Base-by-base conservation (phyloP, 1,140 invertebrate genomes). In the Bombus balteatus region DNA sequence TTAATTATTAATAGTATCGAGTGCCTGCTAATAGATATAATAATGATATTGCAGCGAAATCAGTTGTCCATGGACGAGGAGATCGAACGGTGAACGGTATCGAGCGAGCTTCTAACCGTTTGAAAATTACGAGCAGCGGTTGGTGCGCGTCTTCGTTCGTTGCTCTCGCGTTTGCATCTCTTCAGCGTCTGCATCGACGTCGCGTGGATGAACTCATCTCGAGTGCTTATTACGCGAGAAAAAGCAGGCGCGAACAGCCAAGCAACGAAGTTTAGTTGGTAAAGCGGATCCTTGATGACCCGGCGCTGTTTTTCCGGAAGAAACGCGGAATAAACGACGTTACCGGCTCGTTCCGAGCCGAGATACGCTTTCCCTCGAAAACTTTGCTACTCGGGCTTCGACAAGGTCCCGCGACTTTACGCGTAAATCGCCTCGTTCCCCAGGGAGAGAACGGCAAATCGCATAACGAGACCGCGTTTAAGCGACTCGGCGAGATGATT, bases 1-100 rank as follows among this genome's bases (percentile, higher is more conserved):
- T 91, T 91, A 91, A 91, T 91, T 91, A 91, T 91, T 91, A 91
- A 91, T 91, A 91, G 87, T 85, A 91, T 91, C 81, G 90, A 91
- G 90, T 91, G 88, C 41, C 81, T 86, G 90, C 88, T 91, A 88
- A 91, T 89, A 91, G 90, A 91, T 91, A 91, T 89, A 91, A 91
- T 89, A 91, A 88, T 87, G 90, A 89, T 90, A 91, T 91, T 85
- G 89, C 71, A 87, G 28, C 78, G 81, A 88, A 81, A 90, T 91
- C 89, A 90, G 88, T 90, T 89, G 85, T 88, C 70, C 78, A 70
- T 77, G 89, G 59, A 80, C 86, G 89, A 77, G 68, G 76, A 66
- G 86, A 62, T 87, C 68, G 82, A 62, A 62, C 68, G 25, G 57
- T 41, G 68, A 79, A 73, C 41, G 28, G 73, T 84, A 79, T 77